Percentiles rank a stretch among this genome's conserved stretches.
Evolutionary conservation across 2,888 invertebrate species (phyloP).

Genomic region (Eristalis pertinax): DNA sequence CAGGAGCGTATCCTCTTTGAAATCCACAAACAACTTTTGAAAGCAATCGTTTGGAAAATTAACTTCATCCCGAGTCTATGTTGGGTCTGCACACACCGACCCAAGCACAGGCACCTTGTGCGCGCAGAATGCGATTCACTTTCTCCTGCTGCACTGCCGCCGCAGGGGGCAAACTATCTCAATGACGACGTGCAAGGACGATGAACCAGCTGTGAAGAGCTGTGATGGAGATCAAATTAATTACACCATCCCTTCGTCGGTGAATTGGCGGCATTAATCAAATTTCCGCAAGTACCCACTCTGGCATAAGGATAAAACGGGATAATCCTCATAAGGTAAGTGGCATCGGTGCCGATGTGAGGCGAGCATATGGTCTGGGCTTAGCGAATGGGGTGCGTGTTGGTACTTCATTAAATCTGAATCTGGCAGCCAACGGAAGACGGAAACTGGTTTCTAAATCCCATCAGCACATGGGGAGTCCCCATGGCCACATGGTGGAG

Average conservation of each 20-base stretch:
- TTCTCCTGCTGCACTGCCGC: not conserved
- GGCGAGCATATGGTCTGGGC: not conserved
- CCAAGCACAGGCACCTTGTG: too few relatives aligned
- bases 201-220: conserved; percentile 3
- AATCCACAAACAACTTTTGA: not conserved
- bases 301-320: conserved; percentile 9
- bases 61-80: not conserved
- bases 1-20: not conserved
- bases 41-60: not conserved
- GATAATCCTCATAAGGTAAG: conserved; percentile 15
- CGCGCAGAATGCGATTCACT: not conserved
- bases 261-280: conserved; percentile 29
- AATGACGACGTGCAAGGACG: not conserved
- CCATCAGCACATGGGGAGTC: not conserved
- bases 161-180: not conserved
- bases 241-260: conserved; percentile 1
- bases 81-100: not conserved
- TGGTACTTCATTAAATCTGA: conserved; percentile 32
- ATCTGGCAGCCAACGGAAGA: not conserved
- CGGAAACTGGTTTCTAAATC: not conserved
- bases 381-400: not conserved
- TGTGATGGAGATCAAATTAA: conserved; percentile 28
- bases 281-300: conserved; percentile 28
- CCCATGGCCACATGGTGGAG: not conserved
- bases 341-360: not conserved